Evolutionary conservation across 2,113 vertebrate species (phyloP).

Genomic region (Procavia capensis): DNA sequence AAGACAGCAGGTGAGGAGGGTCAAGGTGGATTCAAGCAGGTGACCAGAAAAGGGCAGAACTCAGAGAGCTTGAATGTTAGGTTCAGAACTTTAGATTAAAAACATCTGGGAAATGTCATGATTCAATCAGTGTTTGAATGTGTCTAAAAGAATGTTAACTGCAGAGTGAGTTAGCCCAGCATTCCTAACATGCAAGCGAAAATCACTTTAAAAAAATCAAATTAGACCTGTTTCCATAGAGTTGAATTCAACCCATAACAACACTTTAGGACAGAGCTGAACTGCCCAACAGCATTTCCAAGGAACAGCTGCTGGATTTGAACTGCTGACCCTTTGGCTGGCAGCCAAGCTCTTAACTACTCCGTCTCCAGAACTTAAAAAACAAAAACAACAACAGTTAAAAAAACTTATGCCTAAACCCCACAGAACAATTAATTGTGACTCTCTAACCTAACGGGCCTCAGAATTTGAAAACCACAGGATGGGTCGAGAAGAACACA

Average conservation of each 20-base stretch:
- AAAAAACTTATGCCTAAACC: neutral
- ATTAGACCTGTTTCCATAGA: too few species aligned
- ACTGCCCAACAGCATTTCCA: too few species aligned
- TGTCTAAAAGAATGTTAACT: neutral
- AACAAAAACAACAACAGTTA: too few species aligned
- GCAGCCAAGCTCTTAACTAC: too few species aligned
- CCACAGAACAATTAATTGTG: too few species aligned
- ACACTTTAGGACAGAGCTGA: too few species aligned
- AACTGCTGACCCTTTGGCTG: too few species aligned
- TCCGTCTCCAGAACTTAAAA: neutral
- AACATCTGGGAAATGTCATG: neutral
- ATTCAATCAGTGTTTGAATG: neutral
- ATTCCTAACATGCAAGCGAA: neutral
- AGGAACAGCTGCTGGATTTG: too few species aligned
- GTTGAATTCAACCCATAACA: too few species aligned
- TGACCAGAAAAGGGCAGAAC: neutral
- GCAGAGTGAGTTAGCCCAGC: neutral
- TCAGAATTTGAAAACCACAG: neutral
- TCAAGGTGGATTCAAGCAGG: rapidly evolving
- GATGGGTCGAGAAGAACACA: neutral
- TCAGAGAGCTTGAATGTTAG: neutral
- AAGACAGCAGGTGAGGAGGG: neutral
- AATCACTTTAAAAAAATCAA: neutral
- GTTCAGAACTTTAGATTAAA: neutral
- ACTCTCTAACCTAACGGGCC: neutral